Evolutionary conservation across 2,888 invertebrate genomes (phyloP).

Genomic region (Pherbina coryleti): DNA sequence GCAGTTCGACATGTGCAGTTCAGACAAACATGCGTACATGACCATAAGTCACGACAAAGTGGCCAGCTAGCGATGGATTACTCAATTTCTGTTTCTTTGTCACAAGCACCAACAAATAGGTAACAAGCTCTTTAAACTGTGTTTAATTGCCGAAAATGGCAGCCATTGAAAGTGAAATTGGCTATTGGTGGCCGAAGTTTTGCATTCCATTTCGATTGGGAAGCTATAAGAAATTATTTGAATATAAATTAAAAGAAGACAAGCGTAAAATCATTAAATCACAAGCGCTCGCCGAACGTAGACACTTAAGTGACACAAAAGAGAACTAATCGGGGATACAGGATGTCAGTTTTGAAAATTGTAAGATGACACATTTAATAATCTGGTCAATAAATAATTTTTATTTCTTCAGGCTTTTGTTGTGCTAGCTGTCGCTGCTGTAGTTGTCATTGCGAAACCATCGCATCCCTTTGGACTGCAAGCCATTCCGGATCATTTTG

Average conservation of each 20-base stretch:
- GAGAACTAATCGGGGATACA: slow-evolving; percentile 33
- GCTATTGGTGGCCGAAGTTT: neutral
- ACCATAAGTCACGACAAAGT: slow-evolving; percentile 53
- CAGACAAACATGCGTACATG: slow-evolving; percentile 9
- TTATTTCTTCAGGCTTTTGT: slow-evolving; percentile 43
- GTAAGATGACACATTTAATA: slow-evolving; percentile 47
- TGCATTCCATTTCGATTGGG: neutral
- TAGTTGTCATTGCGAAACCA: slow-evolving; percentile 52
- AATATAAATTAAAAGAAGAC: slow-evolving; percentile 26
- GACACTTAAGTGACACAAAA: neutral
- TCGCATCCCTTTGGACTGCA: slow-evolving; percentile 57
- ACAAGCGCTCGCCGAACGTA: neutral
- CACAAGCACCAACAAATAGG: neutral
- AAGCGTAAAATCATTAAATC: slow-evolving; percentile 13
- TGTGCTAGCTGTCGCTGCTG: slow-evolving; percentile 48
- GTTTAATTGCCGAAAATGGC: slow-evolving; percentile 25
- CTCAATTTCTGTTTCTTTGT: slow-evolving; percentile 2
- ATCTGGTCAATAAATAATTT: neutral
- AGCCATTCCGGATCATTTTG: slow-evolving; percentile 54
- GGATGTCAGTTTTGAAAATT: slow-evolving; percentile 58
- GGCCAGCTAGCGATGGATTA: neutral
- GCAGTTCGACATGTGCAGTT: too few relatives aligned
- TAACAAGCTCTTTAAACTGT: neutral
- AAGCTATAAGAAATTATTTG: neutral
- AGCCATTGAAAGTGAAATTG: slow-evolving; percentile 17